Evolutionary conservation across 2,888 invertebrate genomes (phyloP), one percentile per base, ranked within the genome.

Genomic region (Palloptera scutellata): DNA sequence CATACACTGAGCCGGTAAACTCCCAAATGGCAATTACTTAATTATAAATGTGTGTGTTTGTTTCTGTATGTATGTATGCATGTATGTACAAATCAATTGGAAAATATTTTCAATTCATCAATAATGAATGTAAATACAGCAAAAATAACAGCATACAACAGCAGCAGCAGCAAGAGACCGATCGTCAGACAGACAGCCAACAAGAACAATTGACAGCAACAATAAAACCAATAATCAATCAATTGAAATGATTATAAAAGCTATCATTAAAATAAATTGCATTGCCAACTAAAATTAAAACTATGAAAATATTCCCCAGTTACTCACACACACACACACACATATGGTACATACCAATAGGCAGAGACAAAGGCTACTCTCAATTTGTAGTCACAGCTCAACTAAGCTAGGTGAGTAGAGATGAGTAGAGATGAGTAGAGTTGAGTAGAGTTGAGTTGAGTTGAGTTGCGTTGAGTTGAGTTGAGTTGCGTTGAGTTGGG

Each of bases 181-280:
- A 52, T 53, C 62, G 17, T 19, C 41, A 55, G 51, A 53, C 52
- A 54, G 30, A 52, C 58, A 67, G 17, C 17, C 41, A 52, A 30
- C 30, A 30, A 30, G 30, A 30, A 30, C 30, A 63, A 60, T 57
- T 15, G 59, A 67, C 12, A 57, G 48, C 43, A 62, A 52, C 41
- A 30, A 43, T 40, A 60, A 57, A 63, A 52, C 69, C 66, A 70
- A 70, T 67, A 71, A 70, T 69, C 70, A 73, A 73, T 71, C 73
- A 73, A 70, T 70, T 67, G 67, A 67, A 67, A 61, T 61, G 54
- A n/a, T 5, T 58, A 54, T 40, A 30, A 67, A 69, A 62, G 52
- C 61, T 62, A 62, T 63, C 71, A 73, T 67, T 69, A 66, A 70
- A 71, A 70, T 71, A 70, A 70, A 69, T 70, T 71, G 67, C 61